These are phyloP conservation scores for Metaphire vulgaris DNA, from an alignment of 1,140 invertebrate species.

Conservation along the genomic window DNA sequence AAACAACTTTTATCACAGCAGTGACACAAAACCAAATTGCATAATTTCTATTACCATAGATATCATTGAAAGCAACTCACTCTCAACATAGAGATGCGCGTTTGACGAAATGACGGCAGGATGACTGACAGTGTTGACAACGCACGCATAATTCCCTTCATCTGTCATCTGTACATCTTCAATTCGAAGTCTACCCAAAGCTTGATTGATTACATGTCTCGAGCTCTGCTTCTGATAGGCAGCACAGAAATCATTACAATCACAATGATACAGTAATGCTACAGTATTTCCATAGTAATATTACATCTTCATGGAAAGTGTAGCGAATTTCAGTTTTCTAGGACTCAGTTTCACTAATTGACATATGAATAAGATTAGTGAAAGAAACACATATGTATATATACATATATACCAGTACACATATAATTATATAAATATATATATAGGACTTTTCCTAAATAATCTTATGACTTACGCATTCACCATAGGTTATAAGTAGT, in stretches of 20 bases:
- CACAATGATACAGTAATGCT: no score
- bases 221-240: not conserved
- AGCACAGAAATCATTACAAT: not conserved
- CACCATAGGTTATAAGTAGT: no score
- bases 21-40: no score
- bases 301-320: no score
- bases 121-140: slow-evolving; percentile 63
- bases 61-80: no score
- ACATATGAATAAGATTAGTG: no score
- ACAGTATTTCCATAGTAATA: no score
- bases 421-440: not conserved
- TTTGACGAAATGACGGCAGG: slow-evolving; percentile 57
- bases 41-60: no score
- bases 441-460: not conserved
- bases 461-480: no score
- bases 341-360: no score
- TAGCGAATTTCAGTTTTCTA: not conserved
- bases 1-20: no score
- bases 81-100: slow-evolving; percentile 60
- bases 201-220: slow-evolving; percentile 46
- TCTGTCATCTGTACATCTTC: slow-evolving; percentile 58
- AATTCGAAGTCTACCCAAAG: slow-evolving; percentile 61
- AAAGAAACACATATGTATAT: no score
- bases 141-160: slow-evolving; percentile 63
- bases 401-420: not conserved